Evolutionary conservation across 1,140 invertebrate genomes (phyloP), one percentile per base, ranked within the genome.

Genomic region (Drosophila tristis): DNA sequence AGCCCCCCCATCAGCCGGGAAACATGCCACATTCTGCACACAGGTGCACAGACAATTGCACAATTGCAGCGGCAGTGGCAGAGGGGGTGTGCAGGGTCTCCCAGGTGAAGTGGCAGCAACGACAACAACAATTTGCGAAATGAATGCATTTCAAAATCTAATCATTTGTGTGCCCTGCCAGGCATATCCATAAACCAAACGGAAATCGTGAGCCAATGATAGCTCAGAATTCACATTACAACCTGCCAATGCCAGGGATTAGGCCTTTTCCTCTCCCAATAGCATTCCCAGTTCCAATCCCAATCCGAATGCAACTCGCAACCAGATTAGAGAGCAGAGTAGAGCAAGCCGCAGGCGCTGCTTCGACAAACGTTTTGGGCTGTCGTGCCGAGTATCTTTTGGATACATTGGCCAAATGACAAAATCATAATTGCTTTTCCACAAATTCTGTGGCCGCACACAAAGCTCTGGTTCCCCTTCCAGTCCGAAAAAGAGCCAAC

Each of bases 341-440:
- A 47, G 61, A 61, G 65, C 64, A 25, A 54, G 73, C 59, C 65
- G 58, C 74, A 65, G 60, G 47, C 60, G 56, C 43, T 13, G 35
- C 11, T 13, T 39, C 35, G 11, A 39, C 26, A 64, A 48, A 39
- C 26, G 45, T 23, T 49, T 42, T 47, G 29, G 58, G 61, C 35
- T 76, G 74, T 76, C 55, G 73, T 78, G 56, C 31, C 16, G 60
- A 64, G 67, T 89, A 87, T 84, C 84, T 87, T 82, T 89, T 35
- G 49, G 57, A 76, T 82, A 64, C 66, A 55, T 63, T 51, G 70
- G 16, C 70, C 53, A 70, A 84, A 76, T 89, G 84, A 87, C 84
- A 89, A 87, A 87, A 89, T 87, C 84, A 87, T 87, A 87, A 87
- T 87, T 89, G 84, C 84, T 80, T 87, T 87, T 89, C 67, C 64